Base-by-base conservation (phyloP, 2,113 vertebrate species). In the Dipodomys spectabilis region DNA sequence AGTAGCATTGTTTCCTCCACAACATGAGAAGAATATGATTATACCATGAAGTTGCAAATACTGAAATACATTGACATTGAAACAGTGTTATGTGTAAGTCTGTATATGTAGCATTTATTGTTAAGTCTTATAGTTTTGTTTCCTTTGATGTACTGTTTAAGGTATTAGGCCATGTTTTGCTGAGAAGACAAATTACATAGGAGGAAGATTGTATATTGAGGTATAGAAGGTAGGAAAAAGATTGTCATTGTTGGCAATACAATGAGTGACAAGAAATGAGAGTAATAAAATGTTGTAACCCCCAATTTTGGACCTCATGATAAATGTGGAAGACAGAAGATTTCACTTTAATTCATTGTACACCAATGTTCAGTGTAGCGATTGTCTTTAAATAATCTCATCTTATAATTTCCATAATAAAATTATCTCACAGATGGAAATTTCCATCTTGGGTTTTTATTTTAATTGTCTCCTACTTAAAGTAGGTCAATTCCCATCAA, bases 151-250 rank as follows among this genome's bases (percentile, higher is more conserved):
- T 3, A 15, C 7, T 16, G 2, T 80, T 65, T 77, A 39, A 60
- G 25, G 8, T 60, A 20, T 32, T 8, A 73, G 12, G n/a, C n/a
- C 5, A 16, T 32, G 30, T 1, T 82, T 71, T 68, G 20, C 27
- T 45, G 23, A 16, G 5, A 60, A 45, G 44, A 4, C 13, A 22
- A 68, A 65, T 57, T 62, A 13, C 1, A 62, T 62, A 79, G 8
- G 30, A 78, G 53, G 2, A 44, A 5, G 25, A 20, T 3, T 65
- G 1, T 1, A 15, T 10, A 19, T 2, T 1, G 0, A 30, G 0
- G 0, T 45, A 32, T 86, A 60, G 60, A 82, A 82, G 12, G 19
- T 39, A 9, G 44, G 30, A 16, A 27, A 25, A 27, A 53, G 74
- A 67, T 16, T 15, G 9, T 13, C 23, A 2, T 64, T 35, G 32